phyloP scores from a whole-genome alignment of 2,888 invertebrate species.

The Drosophila phalerata region DNA sequence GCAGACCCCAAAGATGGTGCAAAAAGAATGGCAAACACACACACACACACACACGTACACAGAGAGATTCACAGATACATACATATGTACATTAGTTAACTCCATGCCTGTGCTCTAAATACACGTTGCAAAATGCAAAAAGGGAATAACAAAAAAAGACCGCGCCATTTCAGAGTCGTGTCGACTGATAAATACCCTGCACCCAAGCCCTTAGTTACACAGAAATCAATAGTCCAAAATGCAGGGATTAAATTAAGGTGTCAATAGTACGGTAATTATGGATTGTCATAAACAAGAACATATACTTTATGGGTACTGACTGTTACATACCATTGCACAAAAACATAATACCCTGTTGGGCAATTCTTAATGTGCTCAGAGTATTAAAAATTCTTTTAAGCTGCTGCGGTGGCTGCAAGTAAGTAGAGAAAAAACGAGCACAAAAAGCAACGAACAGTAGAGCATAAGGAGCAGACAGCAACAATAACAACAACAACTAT shows the following conservation, averaged over 20 bases:
- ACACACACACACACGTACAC: constrained; percentile 17
- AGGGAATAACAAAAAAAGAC: constrained; percentile 47
- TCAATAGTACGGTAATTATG: too few relatives aligned
- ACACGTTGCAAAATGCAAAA: constrained; percentile 70
- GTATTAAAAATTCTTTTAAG: constrained; percentile 22
- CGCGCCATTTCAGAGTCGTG: too few relatives aligned
- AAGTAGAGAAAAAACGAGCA: constrained; percentile 37
- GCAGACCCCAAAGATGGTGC: constrained; percentile 55
- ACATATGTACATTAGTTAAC: constrained; percentile 21
- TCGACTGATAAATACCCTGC: neutral
- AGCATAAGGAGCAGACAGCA: constrained; percentile 53
- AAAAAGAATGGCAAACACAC: constrained; percentile 60
- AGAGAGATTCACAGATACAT: constrained; percentile 8
- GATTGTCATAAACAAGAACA: too few relatives aligned
- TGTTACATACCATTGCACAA: neutral
- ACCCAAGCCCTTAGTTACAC: neutral
- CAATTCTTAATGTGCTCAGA: neutral
- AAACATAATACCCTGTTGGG: neutral
- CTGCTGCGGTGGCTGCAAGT: constrained; percentile 56
- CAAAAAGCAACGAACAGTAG: constrained; percentile 32
- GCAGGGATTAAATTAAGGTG: too few relatives aligned
- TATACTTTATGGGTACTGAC: too few relatives aligned
- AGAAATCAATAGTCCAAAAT: too few relatives aligned
- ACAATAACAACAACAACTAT: constrained; percentile 22
- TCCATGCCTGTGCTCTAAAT: constrained; percentile 69